Evolutionary conservation across 2,888 invertebrate genomes (phyloP).

Genomic region (Mellilla xanthometata): DNA sequence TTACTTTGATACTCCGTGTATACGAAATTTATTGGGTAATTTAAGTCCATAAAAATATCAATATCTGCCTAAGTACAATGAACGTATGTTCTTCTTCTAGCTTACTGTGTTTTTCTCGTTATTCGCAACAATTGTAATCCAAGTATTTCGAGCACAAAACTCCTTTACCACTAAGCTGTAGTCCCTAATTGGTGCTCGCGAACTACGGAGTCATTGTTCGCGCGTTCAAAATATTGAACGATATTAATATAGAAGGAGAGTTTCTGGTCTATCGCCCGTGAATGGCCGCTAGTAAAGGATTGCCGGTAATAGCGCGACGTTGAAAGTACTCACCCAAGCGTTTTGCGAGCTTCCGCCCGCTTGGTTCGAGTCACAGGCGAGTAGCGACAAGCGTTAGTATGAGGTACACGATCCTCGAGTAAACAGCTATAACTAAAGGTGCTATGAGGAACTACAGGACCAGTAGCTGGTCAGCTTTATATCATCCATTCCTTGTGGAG

Average conservation of each 20-base stretch:
- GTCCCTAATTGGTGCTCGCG: constrained; percentile 39
- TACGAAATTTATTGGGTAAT: too few relatives aligned
- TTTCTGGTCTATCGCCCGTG: constrained; percentile 67
- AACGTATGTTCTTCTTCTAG: too few relatives aligned
- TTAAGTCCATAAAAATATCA: too few relatives aligned
- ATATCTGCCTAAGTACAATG: too few relatives aligned
- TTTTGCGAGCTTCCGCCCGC: constrained; percentile 54
- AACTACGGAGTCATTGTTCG: constrained; percentile 49
- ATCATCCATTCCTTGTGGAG: too few relatives aligned
- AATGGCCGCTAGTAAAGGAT: constrained; percentile 75
- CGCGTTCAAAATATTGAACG: constrained; percentile 70
- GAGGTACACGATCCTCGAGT: too few relatives aligned
- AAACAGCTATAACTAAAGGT: too few relatives aligned
- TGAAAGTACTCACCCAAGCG: constrained; percentile 54
- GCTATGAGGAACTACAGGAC: too few relatives aligned
- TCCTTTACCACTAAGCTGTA: constrained; percentile 12
- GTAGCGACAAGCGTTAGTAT: too few relatives aligned
- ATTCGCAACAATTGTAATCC: background rate
- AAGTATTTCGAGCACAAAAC: background rate
- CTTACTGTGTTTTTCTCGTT: too few relatives aligned
- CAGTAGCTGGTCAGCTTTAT: too few relatives aligned
- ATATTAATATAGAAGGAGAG: constrained; percentile 63
- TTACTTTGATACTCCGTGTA: too few relatives aligned
- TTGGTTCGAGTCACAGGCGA: constrained; percentile 40
- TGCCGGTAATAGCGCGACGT: constrained; percentile 57